Conservation (phyloP, 2,113 vertebrate species). For the Halichoerus grypus region DNA sequence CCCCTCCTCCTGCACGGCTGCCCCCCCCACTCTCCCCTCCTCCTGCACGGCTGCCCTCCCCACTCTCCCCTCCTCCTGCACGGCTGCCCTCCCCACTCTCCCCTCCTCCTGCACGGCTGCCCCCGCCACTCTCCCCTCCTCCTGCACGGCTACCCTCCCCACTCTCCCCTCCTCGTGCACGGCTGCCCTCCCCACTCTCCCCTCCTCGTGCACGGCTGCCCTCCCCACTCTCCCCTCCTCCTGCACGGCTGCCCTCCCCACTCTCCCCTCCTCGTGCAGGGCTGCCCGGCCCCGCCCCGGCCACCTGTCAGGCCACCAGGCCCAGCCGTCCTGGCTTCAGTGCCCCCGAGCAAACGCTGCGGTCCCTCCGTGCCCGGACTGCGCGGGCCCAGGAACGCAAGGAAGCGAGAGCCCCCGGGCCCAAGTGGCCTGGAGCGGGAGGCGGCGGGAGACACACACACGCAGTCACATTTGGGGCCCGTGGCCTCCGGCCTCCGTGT, state of each 20-base stretch:
- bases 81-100: too few species aligned
- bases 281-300: not conserved
- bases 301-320: not conserved
- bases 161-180: too few species aligned
- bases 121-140: accelerated
- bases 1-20: too few species aligned
- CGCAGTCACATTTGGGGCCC: not conserved
- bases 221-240: too few species aligned
- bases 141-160: too few species aligned
- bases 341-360: accelerated
- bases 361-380: not conserved
- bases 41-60: too few species aligned
- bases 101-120: too few species aligned
- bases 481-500: not conserved
- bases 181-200: too few species aligned
- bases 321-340: not conserved
- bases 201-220: accelerated
- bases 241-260: too few species aligned
- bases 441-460: accelerated
- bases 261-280: too few species aligned
- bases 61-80: accelerated
- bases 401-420: accelerated
- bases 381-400: accelerated
- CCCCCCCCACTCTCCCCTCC: accelerated
- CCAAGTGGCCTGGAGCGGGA: not conserved